Conservation (phyloP, 37 sponge, comb jelly and placozoan genomes). For the Cliona cf. orientalis region DNA sequence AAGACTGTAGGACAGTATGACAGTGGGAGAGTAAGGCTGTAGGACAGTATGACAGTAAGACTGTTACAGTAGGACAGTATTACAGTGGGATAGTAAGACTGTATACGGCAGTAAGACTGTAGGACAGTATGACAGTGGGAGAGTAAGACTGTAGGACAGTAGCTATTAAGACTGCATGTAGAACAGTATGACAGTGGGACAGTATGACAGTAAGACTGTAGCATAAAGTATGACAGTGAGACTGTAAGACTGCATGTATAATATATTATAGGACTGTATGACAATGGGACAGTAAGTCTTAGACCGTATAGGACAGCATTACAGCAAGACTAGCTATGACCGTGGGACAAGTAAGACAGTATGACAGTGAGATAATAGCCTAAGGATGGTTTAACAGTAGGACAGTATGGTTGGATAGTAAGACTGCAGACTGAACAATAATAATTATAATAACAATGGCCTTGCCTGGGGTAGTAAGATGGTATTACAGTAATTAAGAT, state of each 20-base stretch:
- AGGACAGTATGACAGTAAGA: not conserved
- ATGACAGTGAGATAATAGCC: not conserved
- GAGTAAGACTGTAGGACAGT: not conserved
- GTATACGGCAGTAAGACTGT: not conserved
- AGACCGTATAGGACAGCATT: not conserved
- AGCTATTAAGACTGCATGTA: not conserved
- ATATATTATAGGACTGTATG: not conserved
- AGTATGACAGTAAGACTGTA: not conserved
- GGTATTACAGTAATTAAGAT: no score
- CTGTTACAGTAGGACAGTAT: not conserved
- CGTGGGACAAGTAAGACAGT: not conserved
- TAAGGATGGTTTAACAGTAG: not conserved
- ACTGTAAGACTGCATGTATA: not conserved
- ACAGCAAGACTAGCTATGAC: no score
- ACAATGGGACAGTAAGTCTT: not conserved
- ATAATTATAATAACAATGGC: no score
- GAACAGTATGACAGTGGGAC: not conserved
- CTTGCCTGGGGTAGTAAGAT: no score
- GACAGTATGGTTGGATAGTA: not conserved
- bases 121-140: not conserved
- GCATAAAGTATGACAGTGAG: not conserved
- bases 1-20: not conserved
- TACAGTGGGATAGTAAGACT: not conserved
- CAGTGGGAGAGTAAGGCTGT: no score
- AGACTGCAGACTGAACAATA: no score